Evolutionary conservation across 2,797 vertebrate species (phyloP).

Genomic region (Anableps anableps): DNA sequence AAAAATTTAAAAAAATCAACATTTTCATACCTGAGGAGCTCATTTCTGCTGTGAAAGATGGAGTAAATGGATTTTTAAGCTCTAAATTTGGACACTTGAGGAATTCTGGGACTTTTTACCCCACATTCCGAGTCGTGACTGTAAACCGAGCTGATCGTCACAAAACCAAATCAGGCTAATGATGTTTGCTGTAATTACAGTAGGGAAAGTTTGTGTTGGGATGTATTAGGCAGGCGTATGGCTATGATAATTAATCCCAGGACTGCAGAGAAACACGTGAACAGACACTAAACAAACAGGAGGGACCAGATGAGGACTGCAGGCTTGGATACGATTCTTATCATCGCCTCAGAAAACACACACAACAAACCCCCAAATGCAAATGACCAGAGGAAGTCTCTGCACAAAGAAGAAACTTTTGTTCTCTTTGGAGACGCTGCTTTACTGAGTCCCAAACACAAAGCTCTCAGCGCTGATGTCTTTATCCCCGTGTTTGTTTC

Average conservation of each 20-base stretch:
- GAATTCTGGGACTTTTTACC: not conserved
- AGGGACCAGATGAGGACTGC: conserved; percentile 72
- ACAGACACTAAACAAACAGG: conserved; percentile 75
- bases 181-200: conserved; percentile 74
- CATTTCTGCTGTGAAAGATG: conserved; percentile 38
- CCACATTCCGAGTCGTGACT: not conserved
- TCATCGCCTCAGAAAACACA: conserved; percentile 44
- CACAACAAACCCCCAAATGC: not conserved
- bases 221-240: conserved; percentile 79
- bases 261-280: conserved; percentile 80
- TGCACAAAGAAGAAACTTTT: conserved; percentile 31
- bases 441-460: conserved; percentile 26
- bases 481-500: conserved; percentile 63
- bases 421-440: not conserved
- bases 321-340: conserved; percentile 70
- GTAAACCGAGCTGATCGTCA: not conserved
- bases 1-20: conserved; percentile 31
- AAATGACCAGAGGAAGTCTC: conserved; percentile 22
- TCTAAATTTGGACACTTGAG: not conserved
- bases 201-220: conserved; percentile 65
- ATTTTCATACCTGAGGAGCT: conserved; percentile 59
- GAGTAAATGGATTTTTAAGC: conserved; percentile 6
- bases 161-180: conserved; percentile 65
- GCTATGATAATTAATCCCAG: conserved; percentile 84
- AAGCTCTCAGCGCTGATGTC: conserved; percentile 42